A percentile compares a stretch with the other conserved stretches of the same genome.
phyloP scores from a whole-genome alignment of 2,888 invertebrate species.

The Melikaiella ostensackeni region DNA sequence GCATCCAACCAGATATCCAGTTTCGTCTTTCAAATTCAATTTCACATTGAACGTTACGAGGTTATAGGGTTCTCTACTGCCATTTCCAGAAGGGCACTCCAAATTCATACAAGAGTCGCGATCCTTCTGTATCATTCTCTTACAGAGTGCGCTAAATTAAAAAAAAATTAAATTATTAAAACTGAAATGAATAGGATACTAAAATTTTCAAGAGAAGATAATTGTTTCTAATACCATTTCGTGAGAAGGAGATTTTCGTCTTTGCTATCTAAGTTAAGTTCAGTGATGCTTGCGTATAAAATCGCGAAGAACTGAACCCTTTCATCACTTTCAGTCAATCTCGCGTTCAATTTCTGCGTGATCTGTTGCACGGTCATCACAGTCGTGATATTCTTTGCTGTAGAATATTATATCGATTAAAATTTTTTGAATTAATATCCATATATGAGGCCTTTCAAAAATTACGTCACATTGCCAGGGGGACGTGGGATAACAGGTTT shows the following conservation, averaged over 20 bases:
- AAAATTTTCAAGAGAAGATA: too few species aligned
- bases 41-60: conserved; percentile 64
- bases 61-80: conserved; percentile 66
- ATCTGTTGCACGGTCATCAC: conserved; percentile 82
- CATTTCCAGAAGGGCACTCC: conserved; percentile 73
- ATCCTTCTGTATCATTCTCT: conserved; percentile 59
- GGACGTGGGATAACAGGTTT: too few species aligned
- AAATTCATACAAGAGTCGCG: conserved; percentile 74
- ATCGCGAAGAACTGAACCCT: conserved; percentile 84
- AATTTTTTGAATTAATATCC: background rate
- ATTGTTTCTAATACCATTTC: conserved; percentile 67
- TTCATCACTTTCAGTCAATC: conserved; percentile 65
- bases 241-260: conserved; percentile 55
- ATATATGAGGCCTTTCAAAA: background rate
- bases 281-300: conserved; percentile 83
- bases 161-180: background rate
- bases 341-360: conserved; percentile 75
- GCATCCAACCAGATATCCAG: conserved; percentile 74
- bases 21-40: conserved; percentile 71
- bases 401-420: conserved; percentile 49
- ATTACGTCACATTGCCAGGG: too few species aligned
- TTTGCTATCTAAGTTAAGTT: conserved; percentile 84
- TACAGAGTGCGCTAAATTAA: conserved; percentile 68
- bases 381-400: conserved; percentile 79
- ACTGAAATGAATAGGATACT: background rate